These are phyloP conservation scores for Muscina levida DNA, from an alignment of 2,888 invertebrate genomes.

Conservation along the genomic window DNA sequence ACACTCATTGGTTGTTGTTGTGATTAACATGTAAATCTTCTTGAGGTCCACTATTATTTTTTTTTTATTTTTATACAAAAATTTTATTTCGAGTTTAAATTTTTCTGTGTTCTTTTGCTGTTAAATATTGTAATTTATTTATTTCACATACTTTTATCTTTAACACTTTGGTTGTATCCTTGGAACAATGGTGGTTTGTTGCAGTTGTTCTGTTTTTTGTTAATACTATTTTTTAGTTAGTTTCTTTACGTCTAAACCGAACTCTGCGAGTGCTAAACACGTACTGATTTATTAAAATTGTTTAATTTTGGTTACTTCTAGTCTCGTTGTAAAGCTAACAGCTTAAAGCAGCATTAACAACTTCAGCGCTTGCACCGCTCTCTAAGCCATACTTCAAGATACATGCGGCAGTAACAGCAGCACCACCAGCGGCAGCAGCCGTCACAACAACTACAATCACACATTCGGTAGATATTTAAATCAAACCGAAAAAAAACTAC, in stretches of 20 bases:
- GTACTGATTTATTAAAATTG: conserved; percentile 73
- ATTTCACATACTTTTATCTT: conserved; percentile 19
- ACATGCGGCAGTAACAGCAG: not conserved
- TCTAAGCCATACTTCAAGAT: too few species aligned
- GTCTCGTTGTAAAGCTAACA: conserved; percentile 7
- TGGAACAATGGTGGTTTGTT: too few species aligned
- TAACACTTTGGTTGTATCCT: not conserved
- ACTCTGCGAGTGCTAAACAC: conserved; percentile 74
- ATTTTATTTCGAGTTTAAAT: too few species aligned
- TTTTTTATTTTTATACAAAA: too few species aligned
- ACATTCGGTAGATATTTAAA: conserved; percentile 16
- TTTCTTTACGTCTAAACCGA: conserved; percentile 60
- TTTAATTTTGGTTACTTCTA: conserved; percentile 55
- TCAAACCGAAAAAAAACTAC: conserved; percentile 39
- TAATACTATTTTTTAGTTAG: too few species aligned
- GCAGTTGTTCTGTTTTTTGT: conserved; percentile 6
- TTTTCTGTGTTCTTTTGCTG: too few species aligned
- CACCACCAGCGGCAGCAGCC: not conserved
- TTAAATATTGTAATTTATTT: conserved; percentile 13
- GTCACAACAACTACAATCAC: not conserved
- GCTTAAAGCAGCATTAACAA: too few species aligned
- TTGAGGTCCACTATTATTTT: too few species aligned
- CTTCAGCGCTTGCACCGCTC: too few species aligned
- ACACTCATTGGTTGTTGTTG: too few species aligned
- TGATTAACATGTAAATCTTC: too few species aligned